Base-by-base conservation (phyloP, 1,140 invertebrate genomes). In the Eubasilissa regina region DNA sequence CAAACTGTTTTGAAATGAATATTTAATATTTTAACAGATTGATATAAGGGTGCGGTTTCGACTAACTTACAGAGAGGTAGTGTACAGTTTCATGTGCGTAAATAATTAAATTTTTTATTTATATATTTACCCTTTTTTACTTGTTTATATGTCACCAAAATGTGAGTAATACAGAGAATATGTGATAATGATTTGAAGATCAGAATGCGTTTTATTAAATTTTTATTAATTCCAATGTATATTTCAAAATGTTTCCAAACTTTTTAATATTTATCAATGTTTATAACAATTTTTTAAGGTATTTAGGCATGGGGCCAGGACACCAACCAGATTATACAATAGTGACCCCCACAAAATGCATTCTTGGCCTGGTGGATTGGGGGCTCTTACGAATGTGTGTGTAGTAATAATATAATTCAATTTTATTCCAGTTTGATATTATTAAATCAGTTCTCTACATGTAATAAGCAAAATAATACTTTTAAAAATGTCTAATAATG, bases 241-340 rank as follows among this genome's bases (percentile, higher is more conserved):
- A 21, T n/a, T 68, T n/a, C n/a, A n/a, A n/a, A n/a, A n/a, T n/a
- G n/a, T n/a, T n/a, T n/a, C n/a, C n/a, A n/a, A n/a, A n/a, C n/a
- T n/a, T n/a, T n/a, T n/a, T n/a, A n/a, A n/a, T n/a, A n/a, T n/a
- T n/a, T n/a, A n/a, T n/a, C n/a, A n/a, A n/a, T n/a, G n/a, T n/a
- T n/a, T n/a, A 43, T 44, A 3, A 68, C 17, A 44, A 66, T 60
- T 62, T 21, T 89, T 87, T 10, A 83, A 94, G 93, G 77, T 94
- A 55, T 95, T 93, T 83, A 90, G 94, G 15, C 95, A 96, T 90
- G 95, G 95, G 44, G 94, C 94, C 80, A 89, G 94, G 84, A 92
- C 91, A 55, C 95, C 95, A 4, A 91, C 91, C 4, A 83, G 86
- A 51, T 89, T 90, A 4, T 96, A 94, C 81, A 91, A 91, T 48